Evolutionary conservation across 2,113 vertebrate species (phyloP).

Genomic region (Tetrao urogallus): DNA sequence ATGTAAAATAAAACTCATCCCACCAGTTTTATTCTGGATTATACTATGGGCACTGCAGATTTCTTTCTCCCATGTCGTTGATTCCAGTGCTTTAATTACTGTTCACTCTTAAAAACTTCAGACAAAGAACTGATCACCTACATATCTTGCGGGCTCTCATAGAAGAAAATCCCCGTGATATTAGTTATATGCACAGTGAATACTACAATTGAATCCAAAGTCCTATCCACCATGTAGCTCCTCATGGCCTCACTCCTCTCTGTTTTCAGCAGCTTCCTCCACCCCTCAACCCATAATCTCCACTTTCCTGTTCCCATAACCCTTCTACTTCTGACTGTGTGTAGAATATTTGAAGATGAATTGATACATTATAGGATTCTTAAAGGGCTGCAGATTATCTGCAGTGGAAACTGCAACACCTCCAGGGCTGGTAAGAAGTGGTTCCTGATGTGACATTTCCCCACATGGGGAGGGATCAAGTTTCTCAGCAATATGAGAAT

Average conservation of each 20-base stretch:
- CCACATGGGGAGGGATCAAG: neutral
- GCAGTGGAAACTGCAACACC: neutral
- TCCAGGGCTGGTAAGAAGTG: neutral
- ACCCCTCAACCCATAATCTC: neutral
- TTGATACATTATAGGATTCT: neutral
- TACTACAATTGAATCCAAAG: neutral
- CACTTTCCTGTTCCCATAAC: fast-evolving
- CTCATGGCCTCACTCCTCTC: neutral
- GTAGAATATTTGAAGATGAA: neutral
- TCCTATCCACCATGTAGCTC: neutral
- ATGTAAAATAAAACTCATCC: neutral
- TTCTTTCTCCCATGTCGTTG: neutral
- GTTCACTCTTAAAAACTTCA: neutral
- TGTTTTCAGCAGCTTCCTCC: neutral
- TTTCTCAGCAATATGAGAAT: neutral
- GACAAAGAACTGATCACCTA: neutral
- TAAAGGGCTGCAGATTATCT: fast-evolving
- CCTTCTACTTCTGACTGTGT: neutral
- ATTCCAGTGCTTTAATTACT: neutral
- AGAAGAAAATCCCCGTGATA: neutral
- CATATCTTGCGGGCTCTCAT: neutral
- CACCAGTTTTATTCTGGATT: neutral
- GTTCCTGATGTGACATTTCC: neutral
- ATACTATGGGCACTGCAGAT: neutral
- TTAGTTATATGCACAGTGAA: neutral